Evolutionary conservation across 2,888 invertebrate species (phyloP), one percentile per base, ranked within the genome.

Genomic region (Hetaerina titia): DNA sequence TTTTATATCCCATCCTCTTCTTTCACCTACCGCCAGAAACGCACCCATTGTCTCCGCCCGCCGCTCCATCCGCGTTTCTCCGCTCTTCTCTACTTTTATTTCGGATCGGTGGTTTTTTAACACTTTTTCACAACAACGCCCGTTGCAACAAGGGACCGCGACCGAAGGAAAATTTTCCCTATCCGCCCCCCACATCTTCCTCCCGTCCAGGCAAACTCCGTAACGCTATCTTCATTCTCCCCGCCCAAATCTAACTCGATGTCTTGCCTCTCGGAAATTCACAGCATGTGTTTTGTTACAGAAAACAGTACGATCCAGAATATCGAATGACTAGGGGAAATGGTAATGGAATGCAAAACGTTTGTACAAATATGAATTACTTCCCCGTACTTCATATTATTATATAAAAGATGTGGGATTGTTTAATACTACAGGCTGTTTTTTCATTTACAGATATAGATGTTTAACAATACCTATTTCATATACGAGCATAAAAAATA

Each of bases 11-110:
- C 89, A 19, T 90, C 60, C 60, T 81, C 81, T 31, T 31, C n/a
- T 58, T 25, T 60, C 60, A 5, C 60, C 60, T 17, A 60, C 60
- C 60, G 60, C 60, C 60, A 60, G 60, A 17, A 60, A 90, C 57
- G 58, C 90, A 58, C 60, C 90, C 90, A 58, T 90, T 90, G 90
- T 90, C 60, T 90, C 90, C 90, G n/a, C 57, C 45, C 45, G 45
- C 45, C 45, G 45, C 45, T 45, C 45, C 45, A 4, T 45, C 45
- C 45, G 45, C 45, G 45, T 45, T 45, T 45, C 45, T 4, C 45
- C 90, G 60, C 90, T 58, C 90, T 58, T 90, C 64, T 64, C 64
- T 2, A 0, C 69, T 90, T 64, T 90, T 90, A 45, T 88, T 64
- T 90, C 22, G 45, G 64, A 90, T 90, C 64, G 90, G 90, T 45